phyloP scores from a whole-genome alignment of 2,113 vertebrate genomes.

The Bubalus kerabau region DNA sequence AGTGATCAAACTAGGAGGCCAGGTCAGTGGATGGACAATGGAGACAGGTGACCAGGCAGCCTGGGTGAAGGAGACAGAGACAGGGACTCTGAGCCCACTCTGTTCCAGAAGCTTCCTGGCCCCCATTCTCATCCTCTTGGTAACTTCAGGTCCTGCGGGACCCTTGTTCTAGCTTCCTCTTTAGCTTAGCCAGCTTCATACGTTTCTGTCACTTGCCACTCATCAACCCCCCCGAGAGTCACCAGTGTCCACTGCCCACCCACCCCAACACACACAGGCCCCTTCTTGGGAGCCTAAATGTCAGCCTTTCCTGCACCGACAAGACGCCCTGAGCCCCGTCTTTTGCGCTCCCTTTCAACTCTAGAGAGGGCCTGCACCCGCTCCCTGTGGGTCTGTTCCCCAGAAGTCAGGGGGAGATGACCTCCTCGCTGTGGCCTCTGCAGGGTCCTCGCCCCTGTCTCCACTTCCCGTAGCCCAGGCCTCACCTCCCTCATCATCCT shows the following conservation, averaged over 20 bases:
- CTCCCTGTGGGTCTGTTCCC: not conserved
- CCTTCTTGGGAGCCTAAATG: not conserved
- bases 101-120: not conserved
- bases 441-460: not conserved
- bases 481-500: not conserved
- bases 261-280: not conserved
- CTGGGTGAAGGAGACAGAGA: not conserved
- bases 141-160: not conserved
- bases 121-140: not conserved
- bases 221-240: not conserved
- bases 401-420: not conserved
- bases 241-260: not conserved
- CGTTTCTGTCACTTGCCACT: not conserved
- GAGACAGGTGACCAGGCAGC: not conserved
- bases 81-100: not conserved
- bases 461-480: not conserved
- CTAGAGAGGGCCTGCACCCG: not conserved
- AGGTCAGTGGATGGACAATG: not conserved
- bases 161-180: not conserved
- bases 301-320: not conserved
- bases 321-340: not conserved
- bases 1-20: not conserved
- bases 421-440: fast-evolving
- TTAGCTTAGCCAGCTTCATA: not conserved
- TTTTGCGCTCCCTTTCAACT: not conserved